These are phyloP conservation scores for Nycticryphes semicollaris DNA, from an alignment of 2,113 vertebrate genomes.

Conservation along the genomic window DNA sequence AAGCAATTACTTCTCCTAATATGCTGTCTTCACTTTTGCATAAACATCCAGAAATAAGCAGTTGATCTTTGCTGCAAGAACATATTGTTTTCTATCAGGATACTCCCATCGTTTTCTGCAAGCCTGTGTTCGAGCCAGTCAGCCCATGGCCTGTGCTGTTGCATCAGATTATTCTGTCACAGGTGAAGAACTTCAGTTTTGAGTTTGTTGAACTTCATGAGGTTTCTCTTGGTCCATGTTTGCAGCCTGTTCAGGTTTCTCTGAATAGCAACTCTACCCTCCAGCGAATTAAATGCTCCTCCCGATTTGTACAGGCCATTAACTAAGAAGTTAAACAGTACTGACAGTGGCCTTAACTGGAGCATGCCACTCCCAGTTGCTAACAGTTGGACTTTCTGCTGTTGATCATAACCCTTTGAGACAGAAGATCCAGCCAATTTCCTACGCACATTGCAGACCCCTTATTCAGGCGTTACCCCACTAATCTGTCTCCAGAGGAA, in stretches of 20 bases:
- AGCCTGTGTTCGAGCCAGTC: neutral
- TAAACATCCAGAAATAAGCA: neutral
- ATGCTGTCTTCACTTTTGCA: neutral
- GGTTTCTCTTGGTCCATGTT: neutral
- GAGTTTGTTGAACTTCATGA: neutral
- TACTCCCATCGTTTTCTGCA: neutral
- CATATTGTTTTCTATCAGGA: neutral
- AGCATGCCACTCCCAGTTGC: neutral
- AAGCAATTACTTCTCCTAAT: neutral
- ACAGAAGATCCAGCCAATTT: neutral
- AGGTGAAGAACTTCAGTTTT: neutral
- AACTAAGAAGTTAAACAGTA: neutral
- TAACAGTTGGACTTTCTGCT: neutral
- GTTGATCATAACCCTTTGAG: neutral
- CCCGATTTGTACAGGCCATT: neutral
- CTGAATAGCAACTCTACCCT: neutral
- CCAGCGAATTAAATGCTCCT: neutral
- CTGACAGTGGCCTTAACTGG: neutral
- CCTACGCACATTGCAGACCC: neutral
- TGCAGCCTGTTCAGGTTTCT: neutral
- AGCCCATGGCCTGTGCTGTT: neutral
- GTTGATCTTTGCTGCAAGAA: neutral
- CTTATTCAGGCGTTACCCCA: neutral
- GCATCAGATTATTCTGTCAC: neutral
- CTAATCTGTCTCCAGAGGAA: neutral